Conservation (phyloP, 2,113 vertebrate species). For the Stigmatopora nigra region DNA sequence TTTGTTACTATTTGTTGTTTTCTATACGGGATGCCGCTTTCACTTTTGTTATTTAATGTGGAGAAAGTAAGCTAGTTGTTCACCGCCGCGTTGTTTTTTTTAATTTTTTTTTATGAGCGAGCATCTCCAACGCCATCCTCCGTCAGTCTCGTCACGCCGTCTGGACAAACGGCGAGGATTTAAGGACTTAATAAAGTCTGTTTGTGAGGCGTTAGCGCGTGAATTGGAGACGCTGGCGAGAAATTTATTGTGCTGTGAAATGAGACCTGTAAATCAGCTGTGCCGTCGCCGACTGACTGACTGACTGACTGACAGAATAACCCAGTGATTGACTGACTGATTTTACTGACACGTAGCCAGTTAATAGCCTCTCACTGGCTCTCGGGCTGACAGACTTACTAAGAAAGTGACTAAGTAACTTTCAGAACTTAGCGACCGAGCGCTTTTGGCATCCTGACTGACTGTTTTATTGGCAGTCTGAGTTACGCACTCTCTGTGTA, state of each 20-base stretch:
- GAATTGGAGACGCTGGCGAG: background rate
- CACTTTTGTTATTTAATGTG: background rate
- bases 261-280: constrained; percentile 1
- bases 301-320: background rate
- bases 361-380: background rate
- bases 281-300: background rate
- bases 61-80: background rate
- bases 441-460: too few relatives aligned
- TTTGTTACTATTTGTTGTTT: too few relatives aligned
- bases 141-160: background rate
- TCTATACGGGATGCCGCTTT: too few relatives aligned
- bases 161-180: background rate
- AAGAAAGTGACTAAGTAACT: too few relatives aligned
- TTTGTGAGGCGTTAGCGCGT: background rate
- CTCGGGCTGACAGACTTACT: too few relatives aligned
- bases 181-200: background rate
- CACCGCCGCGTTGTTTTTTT: background rate
- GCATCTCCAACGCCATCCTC: background rate
- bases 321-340: background rate
- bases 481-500: background rate
- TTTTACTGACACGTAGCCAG: background rate
- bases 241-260: background rate
- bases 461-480: background rate
- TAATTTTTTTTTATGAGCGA: background rate
- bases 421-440: too few relatives aligned